Evolutionary conservation across 2,797 vertebrate genomes (phyloP), one percentile per base, ranked within the genome.

Genomic region (Cirrhinus mrigala): DNA sequence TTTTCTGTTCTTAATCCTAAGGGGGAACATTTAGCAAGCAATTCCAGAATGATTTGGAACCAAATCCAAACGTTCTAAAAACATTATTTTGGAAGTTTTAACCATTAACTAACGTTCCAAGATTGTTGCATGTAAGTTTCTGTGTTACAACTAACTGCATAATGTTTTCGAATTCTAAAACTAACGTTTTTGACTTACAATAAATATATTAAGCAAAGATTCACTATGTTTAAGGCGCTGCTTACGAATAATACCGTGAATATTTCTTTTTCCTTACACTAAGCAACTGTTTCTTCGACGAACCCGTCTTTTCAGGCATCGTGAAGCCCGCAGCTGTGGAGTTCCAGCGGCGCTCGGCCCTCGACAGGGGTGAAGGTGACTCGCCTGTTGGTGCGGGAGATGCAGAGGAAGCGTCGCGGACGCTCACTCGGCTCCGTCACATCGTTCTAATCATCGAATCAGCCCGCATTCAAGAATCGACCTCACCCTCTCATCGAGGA

Each of bases 281-380:
- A 54, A 54, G 20, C 11, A 76, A 16, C 40, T 48, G 46, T 29
- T 79, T 75, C 70, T 74, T 82, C 91, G 90, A 92, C 90, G 89
- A 86, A 88, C 86, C 83, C 86, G 90, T 81, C 82, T 87, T 70
- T 90, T 91, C 85, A 88, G 86, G 88, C 27, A 54, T 87, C 89
- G 90, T 89, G 89, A 91, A 85, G 81, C 86, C 83, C 24, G 81
- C 86, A 88, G 86, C 89, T 91, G 91, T 90, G 90, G 90, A 88
- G 89, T 52, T 64, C 62, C 60, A 85, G 79, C 79, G 68, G 74
- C 80, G 73, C 70, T 90, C 87, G 92, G 92, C 93, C 93, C 75
- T 60, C 64, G 14, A 27, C 60, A 60, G 64, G 52, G 79, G 93
- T 92, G 95, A 95, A 96, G 95, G 95, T 95, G 94, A 94, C 91